phyloP scores from a whole-genome alignment of 2,888 invertebrate genomes.

The Drepanosiphum platanoidis region DNA sequence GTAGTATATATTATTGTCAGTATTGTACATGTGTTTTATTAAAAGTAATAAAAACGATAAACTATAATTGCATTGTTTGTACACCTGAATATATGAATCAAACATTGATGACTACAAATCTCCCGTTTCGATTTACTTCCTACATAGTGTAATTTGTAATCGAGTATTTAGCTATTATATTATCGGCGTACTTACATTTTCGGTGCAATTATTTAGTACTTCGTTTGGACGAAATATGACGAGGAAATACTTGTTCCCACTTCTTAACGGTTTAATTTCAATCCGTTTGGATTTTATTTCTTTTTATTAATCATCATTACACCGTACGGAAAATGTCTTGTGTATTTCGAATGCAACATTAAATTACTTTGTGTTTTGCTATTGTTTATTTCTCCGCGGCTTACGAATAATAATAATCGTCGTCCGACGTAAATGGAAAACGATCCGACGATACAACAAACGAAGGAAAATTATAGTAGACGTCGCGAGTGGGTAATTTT shows the following conservation, averaged over 20 bases:
- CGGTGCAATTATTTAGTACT: not conserved
- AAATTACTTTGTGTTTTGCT: not conserved
- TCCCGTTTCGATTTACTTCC: too few species aligned
- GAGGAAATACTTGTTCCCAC: not conserved
- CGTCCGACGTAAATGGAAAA: too few species aligned
- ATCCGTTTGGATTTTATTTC: not conserved
- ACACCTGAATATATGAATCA: not conserved
- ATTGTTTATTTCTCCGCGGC: too few species aligned
- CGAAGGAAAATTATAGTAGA: too few species aligned
- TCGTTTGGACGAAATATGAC: not conserved
- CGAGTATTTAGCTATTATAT: not conserved
- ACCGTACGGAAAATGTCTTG: too few species aligned
- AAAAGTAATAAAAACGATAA: slow-evolving; percentile 2
- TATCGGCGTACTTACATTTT: not conserved
- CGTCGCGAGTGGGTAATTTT: not conserved
- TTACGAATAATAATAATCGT: too few species aligned
- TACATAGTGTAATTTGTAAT: too few species aligned
- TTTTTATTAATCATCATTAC: too few species aligned
- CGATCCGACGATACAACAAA: too few species aligned
- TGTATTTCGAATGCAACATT: not conserved
- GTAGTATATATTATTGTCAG: too few species aligned
- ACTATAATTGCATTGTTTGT: not conserved
- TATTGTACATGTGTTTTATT: not conserved
- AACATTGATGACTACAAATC: not conserved
- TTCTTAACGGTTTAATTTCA: not conserved